Evolutionary conservation across 1,140 invertebrate species (phyloP).

Genomic region (Frieseomelitta varia): DNA sequence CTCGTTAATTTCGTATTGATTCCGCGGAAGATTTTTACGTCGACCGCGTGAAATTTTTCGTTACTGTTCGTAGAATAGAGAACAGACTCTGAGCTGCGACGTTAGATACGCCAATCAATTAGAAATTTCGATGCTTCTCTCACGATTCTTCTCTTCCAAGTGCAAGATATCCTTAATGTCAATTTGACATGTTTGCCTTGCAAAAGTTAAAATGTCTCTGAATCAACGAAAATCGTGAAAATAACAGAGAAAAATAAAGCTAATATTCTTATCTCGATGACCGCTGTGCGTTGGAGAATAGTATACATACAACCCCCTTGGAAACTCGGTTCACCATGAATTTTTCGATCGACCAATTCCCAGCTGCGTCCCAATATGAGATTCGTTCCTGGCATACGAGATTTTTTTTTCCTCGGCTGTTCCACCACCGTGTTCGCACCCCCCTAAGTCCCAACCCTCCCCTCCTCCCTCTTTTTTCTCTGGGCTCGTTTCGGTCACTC

Average conservation of each 20-base stretch:
- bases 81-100: neutral
- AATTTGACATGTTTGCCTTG: too few relatives aligned
- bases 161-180: too few relatives aligned
- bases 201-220: too few relatives aligned
- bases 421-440: constrained; percentile 27
- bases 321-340: constrained; percentile 62
- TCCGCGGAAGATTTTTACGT: neutral
- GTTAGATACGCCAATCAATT: neutral
- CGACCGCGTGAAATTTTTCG: neutral
- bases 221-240: neutral
- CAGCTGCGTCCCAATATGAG: constrained; percentile 68
- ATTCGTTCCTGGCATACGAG: constrained; percentile 78
- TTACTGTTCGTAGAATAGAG: neutral
- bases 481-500: constrained; percentile 59
- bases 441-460: neutral
- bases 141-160: too few relatives aligned
- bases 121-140: too few relatives aligned
- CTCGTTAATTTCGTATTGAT: constrained; percentile 56
- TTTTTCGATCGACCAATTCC: constrained; percentile 69
- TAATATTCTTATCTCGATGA: constrained; percentile 11
- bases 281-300: neutral
- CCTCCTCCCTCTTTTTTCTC: constrained; percentile 11
- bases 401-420: constrained; percentile 73
- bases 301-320: neutral
- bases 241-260: constrained; percentile 19